phyloP scores from a whole-genome alignment of 2,888 invertebrate species.

The Mayetiola destructor region DNA sequence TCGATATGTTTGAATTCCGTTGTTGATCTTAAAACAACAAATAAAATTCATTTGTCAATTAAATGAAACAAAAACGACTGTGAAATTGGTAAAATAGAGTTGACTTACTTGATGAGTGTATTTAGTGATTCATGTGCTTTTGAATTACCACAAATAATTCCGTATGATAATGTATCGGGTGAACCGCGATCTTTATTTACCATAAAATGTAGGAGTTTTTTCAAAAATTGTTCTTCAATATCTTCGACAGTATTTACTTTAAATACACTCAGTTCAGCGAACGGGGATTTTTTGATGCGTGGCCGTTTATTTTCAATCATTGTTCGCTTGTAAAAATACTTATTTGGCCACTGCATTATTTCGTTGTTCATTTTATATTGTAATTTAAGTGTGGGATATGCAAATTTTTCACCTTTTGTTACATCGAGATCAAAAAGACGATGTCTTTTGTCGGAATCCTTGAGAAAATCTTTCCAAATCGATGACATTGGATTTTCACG shows the following conservation, averaged over 20 bases:
- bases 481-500: not conserved
- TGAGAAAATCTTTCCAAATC: not conserved
- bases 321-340: not conserved
- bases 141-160: not conserved
- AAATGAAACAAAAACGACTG: not conserved
- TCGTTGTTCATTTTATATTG: not conserved
- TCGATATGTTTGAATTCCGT: not conserved
- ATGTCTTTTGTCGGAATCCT: not conserved
- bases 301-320: not conserved
- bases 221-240: not conserved
- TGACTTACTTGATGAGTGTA: not conserved
- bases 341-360: not conserved
- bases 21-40: not conserved
- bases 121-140: not conserved
- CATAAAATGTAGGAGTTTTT: not conserved
- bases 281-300: not conserved
- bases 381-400: not conserved
- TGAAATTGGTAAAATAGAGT: too few species aligned
- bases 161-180: not conserved
- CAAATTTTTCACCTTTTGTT: not conserved
- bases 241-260: not conserved
- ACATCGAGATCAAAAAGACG: not conserved
- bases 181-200: not conserved
- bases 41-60: not conserved
- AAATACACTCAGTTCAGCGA: not conserved